phyloP scores from a whole-genome alignment of 2,888 invertebrate genomes.

The Eilema sororculum region DNA sequence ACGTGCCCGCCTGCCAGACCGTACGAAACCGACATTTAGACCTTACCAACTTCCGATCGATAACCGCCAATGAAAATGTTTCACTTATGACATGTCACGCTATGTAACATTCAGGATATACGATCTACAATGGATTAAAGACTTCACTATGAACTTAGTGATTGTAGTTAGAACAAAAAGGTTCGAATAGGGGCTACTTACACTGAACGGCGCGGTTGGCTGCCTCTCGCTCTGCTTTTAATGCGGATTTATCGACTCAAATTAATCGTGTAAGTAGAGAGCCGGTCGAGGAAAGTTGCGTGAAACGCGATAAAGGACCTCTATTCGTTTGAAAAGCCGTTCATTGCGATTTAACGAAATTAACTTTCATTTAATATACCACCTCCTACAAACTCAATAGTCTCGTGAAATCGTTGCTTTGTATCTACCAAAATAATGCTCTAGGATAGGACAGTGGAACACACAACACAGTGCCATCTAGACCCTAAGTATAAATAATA shows the following conservation, averaged over 20 bases:
- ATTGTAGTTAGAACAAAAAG: constrained; percentile 74
- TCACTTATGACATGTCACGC: constrained; percentile 58
- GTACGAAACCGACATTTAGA: constrained; percentile 60
- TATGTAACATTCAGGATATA: constrained; percentile 52
- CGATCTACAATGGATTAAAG: constrained; percentile 65
- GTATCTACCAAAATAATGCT: no score
- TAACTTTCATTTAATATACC: constrained; percentile 61
- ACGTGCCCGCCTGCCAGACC: constrained; percentile 63
- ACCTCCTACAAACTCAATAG: constrained; percentile 50
- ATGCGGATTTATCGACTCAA: constrained; percentile 86
- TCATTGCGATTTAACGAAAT: constrained; percentile 74
- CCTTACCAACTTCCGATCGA: constrained; percentile 70
- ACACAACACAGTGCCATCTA: background rate
- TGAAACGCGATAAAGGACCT: constrained; percentile 81
- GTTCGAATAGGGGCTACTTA: constrained; percentile 75
- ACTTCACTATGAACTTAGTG: constrained; percentile 62
- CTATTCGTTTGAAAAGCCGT: constrained; percentile 72
- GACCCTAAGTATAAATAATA: no score
- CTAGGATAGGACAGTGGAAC: background rate
- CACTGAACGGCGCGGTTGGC: constrained; percentile 77
- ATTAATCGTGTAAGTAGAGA: constrained; percentile 86
- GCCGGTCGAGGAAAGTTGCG: constrained; percentile 80
- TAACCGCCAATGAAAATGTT: constrained; percentile 58
- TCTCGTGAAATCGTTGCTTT: background rate
- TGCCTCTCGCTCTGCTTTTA: constrained; percentile 81